Conservation (phyloP, 2,797 vertebrate species). For the Acanthiza pusilla region DNA sequence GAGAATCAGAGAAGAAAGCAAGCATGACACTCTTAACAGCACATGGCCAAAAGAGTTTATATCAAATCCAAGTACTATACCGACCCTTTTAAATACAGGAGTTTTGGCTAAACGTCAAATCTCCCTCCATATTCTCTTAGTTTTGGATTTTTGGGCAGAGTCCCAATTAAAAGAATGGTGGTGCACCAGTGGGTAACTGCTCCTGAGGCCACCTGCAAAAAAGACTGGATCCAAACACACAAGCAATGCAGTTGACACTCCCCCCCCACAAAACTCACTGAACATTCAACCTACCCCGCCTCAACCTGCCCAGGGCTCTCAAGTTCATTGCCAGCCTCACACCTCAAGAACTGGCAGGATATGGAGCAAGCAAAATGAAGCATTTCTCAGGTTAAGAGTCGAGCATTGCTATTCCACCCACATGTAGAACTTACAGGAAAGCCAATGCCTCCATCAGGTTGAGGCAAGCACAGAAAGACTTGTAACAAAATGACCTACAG, state of each 20-base stretch:
- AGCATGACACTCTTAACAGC: not conserved
- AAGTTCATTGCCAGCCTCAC: not conserved
- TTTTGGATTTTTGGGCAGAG: not conserved
- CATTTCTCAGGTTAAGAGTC: not conserved
- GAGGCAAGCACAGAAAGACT: not conserved
- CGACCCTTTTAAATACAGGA: not conserved
- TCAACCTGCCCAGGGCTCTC: not conserved
- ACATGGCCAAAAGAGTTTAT: not conserved
- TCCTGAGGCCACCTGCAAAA: not conserved
- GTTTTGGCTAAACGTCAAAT: not conserved
- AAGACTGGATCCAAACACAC: not conserved
- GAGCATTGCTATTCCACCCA: not conserved
- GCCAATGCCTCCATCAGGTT: not conserved
- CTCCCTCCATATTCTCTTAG: not conserved
- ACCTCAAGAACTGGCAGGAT: not conserved
- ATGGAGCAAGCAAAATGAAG: not conserved
- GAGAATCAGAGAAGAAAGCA: not conserved
- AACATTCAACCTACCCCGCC: not conserved
- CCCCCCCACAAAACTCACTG: not conserved
- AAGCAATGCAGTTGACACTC: not conserved
- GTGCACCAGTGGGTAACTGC: not conserved
- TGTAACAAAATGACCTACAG: not conserved
- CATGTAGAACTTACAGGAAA: not conserved
- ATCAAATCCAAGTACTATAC: not conserved
- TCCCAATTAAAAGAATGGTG: fast-evolving